A percentile compares a stretch with the other conserved stretches of the same genome.
Evolutionary conservation across 1,140 invertebrate genomes (phyloP).

Genomic region (Dufourea novaeangliae): DNA sequence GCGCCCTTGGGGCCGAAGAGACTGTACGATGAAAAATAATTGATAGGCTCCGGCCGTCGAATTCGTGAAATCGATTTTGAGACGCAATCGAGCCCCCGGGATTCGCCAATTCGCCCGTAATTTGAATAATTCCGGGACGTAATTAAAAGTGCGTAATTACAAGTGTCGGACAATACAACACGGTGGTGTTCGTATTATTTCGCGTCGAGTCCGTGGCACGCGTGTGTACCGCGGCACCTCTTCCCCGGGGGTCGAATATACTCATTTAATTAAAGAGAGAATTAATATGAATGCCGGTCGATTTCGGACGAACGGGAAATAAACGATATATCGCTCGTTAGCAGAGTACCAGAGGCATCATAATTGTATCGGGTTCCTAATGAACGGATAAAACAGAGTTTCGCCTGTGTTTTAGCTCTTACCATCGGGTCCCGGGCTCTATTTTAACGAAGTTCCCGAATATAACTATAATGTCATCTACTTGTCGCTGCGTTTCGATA

Average conservation of each 20-base stretch:
- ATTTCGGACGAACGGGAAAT: constrained; percentile 50
- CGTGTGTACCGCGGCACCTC: neutral
- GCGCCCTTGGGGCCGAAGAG: neutral
- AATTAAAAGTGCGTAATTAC: too few relatives aligned
- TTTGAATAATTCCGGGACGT: constrained; percentile 57
- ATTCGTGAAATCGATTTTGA: constrained; percentile 44
- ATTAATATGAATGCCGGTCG: constrained; percentile 55
- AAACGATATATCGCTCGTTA: constrained; percentile 61
- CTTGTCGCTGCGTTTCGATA: constrained; percentile 18
- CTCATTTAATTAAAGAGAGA: constrained; percentile 61
- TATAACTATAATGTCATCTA: constrained; percentile 58
- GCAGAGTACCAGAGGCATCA: constrained; percentile 36
- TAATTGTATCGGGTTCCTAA: constrained; percentile 61
- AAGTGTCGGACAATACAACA: neutral
- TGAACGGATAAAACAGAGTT: constrained; percentile 64
- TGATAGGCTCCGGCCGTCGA: neutral
- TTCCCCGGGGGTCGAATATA: constrained; percentile 22
- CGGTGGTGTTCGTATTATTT: constrained; percentile 49
- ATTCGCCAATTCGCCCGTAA: constrained; percentile 51
- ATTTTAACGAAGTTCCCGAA: constrained; percentile 54
- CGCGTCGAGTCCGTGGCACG: neutral
- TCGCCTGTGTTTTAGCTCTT: constrained; percentile 16
- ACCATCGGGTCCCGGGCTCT: neutral
- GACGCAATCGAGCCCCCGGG: constrained; percentile 39
- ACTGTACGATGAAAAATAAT: constrained; percentile 12